Base-by-base conservation (phyloP, 1,140 invertebrate genomes). In the Aphidius ervi region DNA sequence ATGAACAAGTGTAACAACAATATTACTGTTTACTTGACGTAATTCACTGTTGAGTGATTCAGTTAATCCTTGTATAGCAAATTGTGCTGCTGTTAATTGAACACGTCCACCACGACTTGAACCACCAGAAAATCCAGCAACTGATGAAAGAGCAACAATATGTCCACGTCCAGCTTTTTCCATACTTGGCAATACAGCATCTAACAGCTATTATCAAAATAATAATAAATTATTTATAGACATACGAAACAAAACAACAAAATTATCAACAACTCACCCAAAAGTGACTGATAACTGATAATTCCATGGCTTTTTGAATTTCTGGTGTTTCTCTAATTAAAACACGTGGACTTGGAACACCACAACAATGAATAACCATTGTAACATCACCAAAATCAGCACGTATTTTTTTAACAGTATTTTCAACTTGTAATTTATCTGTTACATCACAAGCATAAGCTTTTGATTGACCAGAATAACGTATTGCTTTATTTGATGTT, bases 341-440 rank as follows among this genome's bases (percentile, higher is more conserved):
- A 5, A 84, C 77, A 60, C 84, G 76, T 7, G 86, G 85, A 56
- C 86, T 88, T 45, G 89, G 86, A 46, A 91, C 85, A 5, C 87
- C 88, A 64, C 89, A 90, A 68, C 90, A 91, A 69, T 91, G 88
- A 49, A 90, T 82, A 47, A 90, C 69, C 78, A 90, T 87, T 43
- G 83, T 85, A 6, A 89, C 76, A 68, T 83, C 79, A 16, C 87
- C 87, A 37, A 85, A 70, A 46, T 85, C 81, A 46, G 75, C 73
- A 61, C 73, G 79, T 9, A 88, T 78, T 59, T 73, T 62, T 45
- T 70, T 66, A 10, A 83, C 81, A 45, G 81, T 78, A 46, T 69
- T 63, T 41, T 66, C 46, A 41, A 80, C 72, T 70, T 84, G 80
- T 45, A 80, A 67, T 63, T 80, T 75, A 62, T 81, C 76, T 9